Base-by-base conservation (phyloP, 2,113 vertebrate genomes). In the Colossoma macropomum region DNA sequence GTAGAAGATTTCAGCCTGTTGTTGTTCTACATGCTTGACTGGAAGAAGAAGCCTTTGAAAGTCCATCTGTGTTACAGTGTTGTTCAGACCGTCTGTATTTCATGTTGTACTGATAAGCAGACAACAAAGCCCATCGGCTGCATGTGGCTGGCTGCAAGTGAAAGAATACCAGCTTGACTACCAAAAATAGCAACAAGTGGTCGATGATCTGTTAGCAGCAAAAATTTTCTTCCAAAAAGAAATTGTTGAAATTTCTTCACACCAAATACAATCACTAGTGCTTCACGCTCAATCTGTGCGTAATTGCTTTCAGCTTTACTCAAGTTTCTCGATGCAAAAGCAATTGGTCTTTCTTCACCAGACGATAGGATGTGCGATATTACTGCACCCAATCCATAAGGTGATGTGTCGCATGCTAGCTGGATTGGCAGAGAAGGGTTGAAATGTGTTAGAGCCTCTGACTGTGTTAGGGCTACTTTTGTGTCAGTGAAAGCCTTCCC, bases 101-200 rank as follows among this genome's bases (percentile, higher is more conserved):
- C 81, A 91, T 89, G 84, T 52, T 10, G 28, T 84, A 75, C 21
- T 66, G 38, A 25, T 80, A 59, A 10, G 59, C 82, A 25, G 69
- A 76, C 65, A n/a, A n/a, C n/a, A n/a, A n/a, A n/a, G n/a, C n/a
- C n/a, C n/a, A n/a, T n/a, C n/a, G n/a, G n/a, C n/a, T n/a, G n/a
- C n/a, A n/a, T n/a, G n/a, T n/a, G n/a, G n/a, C n/a, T n/a, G n/a
- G n/a, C 74, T 30, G 41, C 74, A n/a, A 69, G 0, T 21, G 60
- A 48, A 32, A 59, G 71, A 71, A 85, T 81, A 10, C 79, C 54
- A 21, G 84, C 48, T 16, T 81, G 73, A 7, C 71, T 66, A 65
- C 79, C 85, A 85, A 78, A 86, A 45, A 85, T 52, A 15, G 75
- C 72, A 73, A 77, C 50, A 3, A 66, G 69, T 59, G 86, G 85